Base-by-base conservation (phyloP, 2,797 vertebrate genomes). In the Falco rusticolus region DNA sequence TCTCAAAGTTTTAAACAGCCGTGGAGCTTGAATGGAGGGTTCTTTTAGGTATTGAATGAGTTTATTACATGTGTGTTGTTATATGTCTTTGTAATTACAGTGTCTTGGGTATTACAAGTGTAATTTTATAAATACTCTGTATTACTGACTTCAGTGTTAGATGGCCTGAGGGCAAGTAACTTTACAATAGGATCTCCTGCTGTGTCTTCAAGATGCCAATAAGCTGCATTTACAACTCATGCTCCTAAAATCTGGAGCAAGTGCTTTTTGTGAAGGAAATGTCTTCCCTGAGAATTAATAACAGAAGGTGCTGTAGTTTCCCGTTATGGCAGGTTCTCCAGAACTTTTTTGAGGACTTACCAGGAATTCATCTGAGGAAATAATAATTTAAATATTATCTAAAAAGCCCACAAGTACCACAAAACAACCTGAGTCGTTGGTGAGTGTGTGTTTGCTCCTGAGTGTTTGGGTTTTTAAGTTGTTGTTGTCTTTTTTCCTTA, bases 21-120 rank as follows among this genome's bases (percentile, higher is more conserved):
- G 1, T 13, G 59, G 70, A n/a, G 15, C n/a, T 76, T 66, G 9
- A 29, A 47, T 65, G 20, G 28, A 72, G n/a, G 14, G 1, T 0
- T 2, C 33, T 60, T 89, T 45, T 33, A 77, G 20, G 8, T 61
- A 61, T 34, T 16, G 70, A 14, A 68, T 84, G 25, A 87, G 28
- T 84, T 91, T 54, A 61, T 70, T 66, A 34, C 15, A 48, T 45
- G 43, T 45, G 43, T 45, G 43, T 45, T 45, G 17, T 45, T 45
- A 45, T 45, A 45, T 45, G 43, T 45, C 17, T 45, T 45, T 45
- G 43, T 45, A 45, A 8, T 45, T 66, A 34, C 15, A 56, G 17
- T 39, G 10, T 70, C 64, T 61, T 47, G 50, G 19, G 6, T 43
- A 16, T 81, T 61, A 68, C 50, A 61, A 39, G 24, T 57, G 33